These are phyloP conservation scores for Cinclus mexicanus DNA, from an alignment of 2,113 vertebrate genomes.

Conservation along the genomic window DNA sequence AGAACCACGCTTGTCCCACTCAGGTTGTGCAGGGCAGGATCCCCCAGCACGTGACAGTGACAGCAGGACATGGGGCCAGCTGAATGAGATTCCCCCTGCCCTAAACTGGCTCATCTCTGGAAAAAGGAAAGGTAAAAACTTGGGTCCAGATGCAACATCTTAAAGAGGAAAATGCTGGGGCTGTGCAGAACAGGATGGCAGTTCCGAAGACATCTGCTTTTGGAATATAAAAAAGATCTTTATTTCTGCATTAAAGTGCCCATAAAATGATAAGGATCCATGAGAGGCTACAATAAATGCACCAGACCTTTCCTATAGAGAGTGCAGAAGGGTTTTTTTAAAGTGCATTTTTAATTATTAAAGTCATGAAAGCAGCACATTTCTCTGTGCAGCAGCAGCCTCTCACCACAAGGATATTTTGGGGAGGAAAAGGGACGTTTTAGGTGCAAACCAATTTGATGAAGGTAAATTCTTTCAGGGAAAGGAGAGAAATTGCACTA, in stretches of 20 bases:
- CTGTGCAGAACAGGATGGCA: conserved; percentile 9
- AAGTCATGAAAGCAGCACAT: conserved; percentile 37
- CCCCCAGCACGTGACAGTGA: neutral
- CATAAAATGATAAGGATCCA: conserved; percentile 41
- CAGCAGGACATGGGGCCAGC: neutral
- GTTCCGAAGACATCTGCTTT: conserved; percentile 21
- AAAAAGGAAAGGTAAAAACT: neutral
- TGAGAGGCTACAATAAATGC: conserved; percentile 38
- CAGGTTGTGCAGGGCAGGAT: neutral
- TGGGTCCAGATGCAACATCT: conserved; percentile 24
- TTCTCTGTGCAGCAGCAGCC: conserved; percentile 11
- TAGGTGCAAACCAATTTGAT: neutral
- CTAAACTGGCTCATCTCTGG: neutral
- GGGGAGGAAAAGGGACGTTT: neutral
- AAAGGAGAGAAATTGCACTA: neutral
- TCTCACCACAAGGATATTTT: neutral
- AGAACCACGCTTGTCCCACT: neutral
- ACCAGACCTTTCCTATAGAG: neutral
- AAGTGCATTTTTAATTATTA: conserved; percentile 69
- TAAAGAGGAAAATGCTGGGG: neutral
- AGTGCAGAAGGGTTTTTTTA: neutral
- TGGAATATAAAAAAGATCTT: conserved; percentile 37
- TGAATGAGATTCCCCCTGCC: neutral
- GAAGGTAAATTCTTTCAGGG: neutral
- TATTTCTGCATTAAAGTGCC: conserved; percentile 47